Percentiles rank a stretch among this genome's conserved stretches.
phyloP scores from a whole-genome alignment of 2,888 invertebrate species.

The Drosophila bunnanda region DNA sequence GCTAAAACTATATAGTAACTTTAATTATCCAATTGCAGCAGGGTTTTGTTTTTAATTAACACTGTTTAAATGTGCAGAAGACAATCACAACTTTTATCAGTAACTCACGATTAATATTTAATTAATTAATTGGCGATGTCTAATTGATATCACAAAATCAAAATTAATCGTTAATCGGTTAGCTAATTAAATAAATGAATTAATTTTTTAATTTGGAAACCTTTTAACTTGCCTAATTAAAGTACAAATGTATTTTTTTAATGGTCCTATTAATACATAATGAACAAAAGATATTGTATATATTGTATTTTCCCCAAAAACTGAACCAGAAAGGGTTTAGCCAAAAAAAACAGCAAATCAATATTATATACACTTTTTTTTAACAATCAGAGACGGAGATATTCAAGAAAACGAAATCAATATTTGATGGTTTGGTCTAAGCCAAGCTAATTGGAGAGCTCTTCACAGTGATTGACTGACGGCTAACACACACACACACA shows the following conservation, averaged over 20 bases:
- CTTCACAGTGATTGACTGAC: constrained; percentile 41
- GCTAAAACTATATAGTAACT: too few relatives aligned
- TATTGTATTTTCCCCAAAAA: not conserved
- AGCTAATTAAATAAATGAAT: not conserved
- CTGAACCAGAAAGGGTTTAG: not conserved
- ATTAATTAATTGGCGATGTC: too few relatives aligned
- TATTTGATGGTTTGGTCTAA: constrained; percentile 34
- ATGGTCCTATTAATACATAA: not conserved
- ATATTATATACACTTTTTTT: not conserved
- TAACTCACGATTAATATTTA: too few relatives aligned
- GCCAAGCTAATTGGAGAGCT: constrained; percentile 46
- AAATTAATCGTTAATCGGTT: not conserved
- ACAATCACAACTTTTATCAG: too few relatives aligned
- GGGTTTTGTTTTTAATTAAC: too few relatives aligned
- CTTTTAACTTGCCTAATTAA: not conserved
- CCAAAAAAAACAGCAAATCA: constrained; percentile 14
- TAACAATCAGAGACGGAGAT: constrained; percentile 4
- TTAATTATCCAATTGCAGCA: not conserved
- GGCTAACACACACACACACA: constrained; percentile 12
- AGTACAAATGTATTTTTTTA: not conserved
- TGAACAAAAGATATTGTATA: not conserved
- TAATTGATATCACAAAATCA: not conserved
- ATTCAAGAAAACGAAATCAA: constrained; percentile 25
- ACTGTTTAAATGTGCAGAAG: too few relatives aligned
- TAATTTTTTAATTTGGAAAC: not conserved